Evolutionary conservation across 2,113 vertebrate genomes (phyloP).

Genomic region (Coptodon bakossiorum): DNA sequence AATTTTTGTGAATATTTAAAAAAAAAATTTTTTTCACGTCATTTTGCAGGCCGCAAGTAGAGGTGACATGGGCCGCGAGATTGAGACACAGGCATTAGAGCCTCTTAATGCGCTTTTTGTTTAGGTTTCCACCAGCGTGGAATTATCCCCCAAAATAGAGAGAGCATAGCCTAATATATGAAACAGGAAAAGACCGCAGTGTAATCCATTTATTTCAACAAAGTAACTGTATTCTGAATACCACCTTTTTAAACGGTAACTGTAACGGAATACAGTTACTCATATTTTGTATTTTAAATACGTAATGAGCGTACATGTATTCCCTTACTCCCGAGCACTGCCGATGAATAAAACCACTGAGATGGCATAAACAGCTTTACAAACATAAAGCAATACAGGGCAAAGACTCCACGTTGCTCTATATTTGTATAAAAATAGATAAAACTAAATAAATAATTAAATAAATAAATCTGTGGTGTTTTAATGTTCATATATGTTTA

Average conservation of each 20-base stretch:
- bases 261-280: neutral
- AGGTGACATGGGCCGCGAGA: neutral
- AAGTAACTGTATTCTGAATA: neutral
- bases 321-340: neutral
- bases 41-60: neutral
- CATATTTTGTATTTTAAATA: neutral
- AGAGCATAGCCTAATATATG: neutral
- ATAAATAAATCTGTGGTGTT: neutral
- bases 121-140: neutral
- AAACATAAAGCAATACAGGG: neutral
- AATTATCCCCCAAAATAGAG: neutral
- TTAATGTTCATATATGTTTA: neutral
- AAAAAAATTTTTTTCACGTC: neutral
- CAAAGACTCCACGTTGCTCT: neutral
- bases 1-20: rapidly evolving
- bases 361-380: neutral
- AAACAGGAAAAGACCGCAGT: neutral
- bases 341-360: neutral
- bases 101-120: neutral
- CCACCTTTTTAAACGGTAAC: neutral
- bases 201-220: neutral
- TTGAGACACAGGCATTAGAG: neutral
- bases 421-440: neutral
- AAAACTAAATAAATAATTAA: neutral
- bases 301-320: neutral